Percentiles rank a stretch among this genome's conserved stretches.
phyloP scores from a whole-genome alignment of 1,140 invertebrate genomes.

The Listronotus bonariensis region DNA sequence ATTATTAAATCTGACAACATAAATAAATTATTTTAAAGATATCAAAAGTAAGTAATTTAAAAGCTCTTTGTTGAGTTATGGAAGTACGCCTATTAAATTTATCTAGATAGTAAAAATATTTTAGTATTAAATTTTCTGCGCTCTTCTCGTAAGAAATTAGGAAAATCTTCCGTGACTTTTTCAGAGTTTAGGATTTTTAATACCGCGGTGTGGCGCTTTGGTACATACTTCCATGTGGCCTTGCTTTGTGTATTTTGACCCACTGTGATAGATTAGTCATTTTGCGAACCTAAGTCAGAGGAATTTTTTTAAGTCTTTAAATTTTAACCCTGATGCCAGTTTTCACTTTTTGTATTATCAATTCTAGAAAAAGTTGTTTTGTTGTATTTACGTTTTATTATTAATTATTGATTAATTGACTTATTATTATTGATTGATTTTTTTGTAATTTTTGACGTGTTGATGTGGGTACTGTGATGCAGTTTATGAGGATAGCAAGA shows the following conservation, averaged over 20 bases:
- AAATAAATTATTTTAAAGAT: no score
- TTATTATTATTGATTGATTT: not conserved
- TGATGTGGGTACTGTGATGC: conserved; percentile 56
- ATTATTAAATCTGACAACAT: no score
- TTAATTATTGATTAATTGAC: conserved; percentile 19
- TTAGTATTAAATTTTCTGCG: no score
- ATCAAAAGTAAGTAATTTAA: no score
- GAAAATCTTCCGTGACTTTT: no score
- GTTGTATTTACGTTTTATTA: conserved; percentile 26
- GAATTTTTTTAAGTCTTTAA: conserved; percentile 10
- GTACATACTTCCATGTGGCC: conserved; percentile 34
- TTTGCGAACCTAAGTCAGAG: conserved; percentile 27
- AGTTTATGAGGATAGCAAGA: conserved; percentile 36
- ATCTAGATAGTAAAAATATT: no score
- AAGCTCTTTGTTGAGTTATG: no score
- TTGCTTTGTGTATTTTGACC: conserved; percentile 36
- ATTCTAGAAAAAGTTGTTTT: conserved; percentile 13
- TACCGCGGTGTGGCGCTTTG: conserved; percentile 8
- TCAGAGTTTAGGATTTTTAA: not conserved
- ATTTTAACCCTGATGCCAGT: conserved; percentile 18
- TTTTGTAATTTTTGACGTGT: conserved; percentile 36
- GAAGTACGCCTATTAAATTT: no score
- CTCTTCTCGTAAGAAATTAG: no score
- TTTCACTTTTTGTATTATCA: conserved; percentile 18
- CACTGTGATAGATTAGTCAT: conserved; percentile 41